A percentile compares a stretch with the other conserved stretches of the same genome.
phyloP scores from a whole-genome alignment of 1,140 invertebrate genomes.

The Prorops nasuta region DNA sequence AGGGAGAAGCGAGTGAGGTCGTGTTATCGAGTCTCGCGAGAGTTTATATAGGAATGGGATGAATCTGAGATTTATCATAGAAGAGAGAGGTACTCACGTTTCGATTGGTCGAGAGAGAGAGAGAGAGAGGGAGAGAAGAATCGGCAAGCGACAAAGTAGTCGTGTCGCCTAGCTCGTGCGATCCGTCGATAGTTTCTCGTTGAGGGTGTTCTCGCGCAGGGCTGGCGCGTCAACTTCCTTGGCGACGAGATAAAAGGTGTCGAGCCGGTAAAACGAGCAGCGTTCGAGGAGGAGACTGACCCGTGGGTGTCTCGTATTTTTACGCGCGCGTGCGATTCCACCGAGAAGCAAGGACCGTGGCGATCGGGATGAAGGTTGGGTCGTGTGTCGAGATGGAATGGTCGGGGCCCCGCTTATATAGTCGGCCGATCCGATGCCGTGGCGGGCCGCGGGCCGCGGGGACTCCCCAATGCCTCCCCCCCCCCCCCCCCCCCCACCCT shows the following conservation, averaged over 20 bases:
- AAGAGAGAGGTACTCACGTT: slow-evolving; percentile 20
- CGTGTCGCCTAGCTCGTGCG: slow-evolving; percentile 11
- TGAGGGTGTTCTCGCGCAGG: too few species aligned
- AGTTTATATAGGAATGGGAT: too few species aligned
- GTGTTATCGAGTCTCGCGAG: too few species aligned
- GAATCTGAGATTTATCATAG: too few species aligned
- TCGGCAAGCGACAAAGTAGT: slow-evolving; percentile 13
- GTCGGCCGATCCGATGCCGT: slow-evolving; percentile 16
- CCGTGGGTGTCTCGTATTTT: too few species aligned
- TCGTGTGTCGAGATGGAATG: slow-evolving; percentile 53
- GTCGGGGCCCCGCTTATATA: slow-evolving; percentile 54
- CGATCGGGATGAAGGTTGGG: slow-evolving; percentile 48
- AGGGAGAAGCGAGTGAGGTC: too few species aligned
- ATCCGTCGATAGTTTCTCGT: slow-evolving; percentile 10
- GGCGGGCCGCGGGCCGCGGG: slow-evolving; percentile 23
- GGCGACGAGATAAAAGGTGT: too few species aligned
- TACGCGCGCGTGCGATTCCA: slow-evolving; percentile 35
- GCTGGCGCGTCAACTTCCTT: too few species aligned
- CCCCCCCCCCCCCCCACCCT: slow-evolving; percentile 25
- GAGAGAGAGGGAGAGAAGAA: slow-evolving; percentile 8
- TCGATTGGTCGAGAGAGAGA: slow-evolving; percentile 17
- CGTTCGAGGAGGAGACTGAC: too few species aligned
- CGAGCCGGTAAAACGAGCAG: too few species aligned
- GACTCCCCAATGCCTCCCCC: slow-evolving; percentile 30
- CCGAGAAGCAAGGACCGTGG: slow-evolving; percentile 25